phyloP scores from a whole-genome alignment of 1,140 invertebrate species.

The Pemphigus obesinymphae region DNA sequence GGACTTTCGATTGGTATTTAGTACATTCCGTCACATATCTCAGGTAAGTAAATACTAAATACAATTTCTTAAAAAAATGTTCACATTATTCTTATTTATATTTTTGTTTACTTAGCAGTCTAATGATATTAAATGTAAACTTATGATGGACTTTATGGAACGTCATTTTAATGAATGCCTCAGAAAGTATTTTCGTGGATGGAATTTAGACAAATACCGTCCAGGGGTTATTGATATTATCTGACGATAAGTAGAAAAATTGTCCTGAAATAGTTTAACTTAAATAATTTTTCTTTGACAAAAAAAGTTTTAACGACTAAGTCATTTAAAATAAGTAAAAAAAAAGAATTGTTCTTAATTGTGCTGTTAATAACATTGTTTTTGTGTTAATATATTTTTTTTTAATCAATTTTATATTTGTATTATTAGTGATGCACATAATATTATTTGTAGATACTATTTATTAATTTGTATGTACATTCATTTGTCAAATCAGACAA shows the following conservation, averaged over 20 bases:
- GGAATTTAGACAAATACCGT: conserved; percentile 31
- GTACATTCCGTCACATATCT: conserved; percentile 38
- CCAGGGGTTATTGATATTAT: conserved; percentile 11
- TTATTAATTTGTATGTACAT: conserved; percentile 23
- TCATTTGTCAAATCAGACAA: conserved; percentile 23
- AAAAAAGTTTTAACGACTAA: neutral
- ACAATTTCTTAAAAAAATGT: neutral
- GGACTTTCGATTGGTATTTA: conserved; percentile 29
- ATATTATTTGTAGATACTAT: conserved; percentile 23
- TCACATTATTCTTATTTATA: neutral
- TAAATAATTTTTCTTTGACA: neutral
- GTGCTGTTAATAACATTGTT: conserved; percentile 20
- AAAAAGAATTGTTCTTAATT: neutral
- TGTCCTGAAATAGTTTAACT: conserved; percentile 1
- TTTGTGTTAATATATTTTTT: conserved; percentile 28
- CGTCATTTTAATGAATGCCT: conserved; percentile 34
- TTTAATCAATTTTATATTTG: conserved; percentile 18
- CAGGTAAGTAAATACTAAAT: neutral
- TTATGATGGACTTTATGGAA: conserved; percentile 40
- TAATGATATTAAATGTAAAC: conserved; percentile 36
- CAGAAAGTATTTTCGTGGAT: conserved; percentile 36
- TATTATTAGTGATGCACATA: conserved; percentile 22
- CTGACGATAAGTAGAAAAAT: neutral
- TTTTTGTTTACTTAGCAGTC: conserved; percentile 10
- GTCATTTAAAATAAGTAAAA: conserved; percentile 20